Base-by-base conservation (phyloP, 1,140 invertebrate species). In the Chironomus tepperi region DNA sequence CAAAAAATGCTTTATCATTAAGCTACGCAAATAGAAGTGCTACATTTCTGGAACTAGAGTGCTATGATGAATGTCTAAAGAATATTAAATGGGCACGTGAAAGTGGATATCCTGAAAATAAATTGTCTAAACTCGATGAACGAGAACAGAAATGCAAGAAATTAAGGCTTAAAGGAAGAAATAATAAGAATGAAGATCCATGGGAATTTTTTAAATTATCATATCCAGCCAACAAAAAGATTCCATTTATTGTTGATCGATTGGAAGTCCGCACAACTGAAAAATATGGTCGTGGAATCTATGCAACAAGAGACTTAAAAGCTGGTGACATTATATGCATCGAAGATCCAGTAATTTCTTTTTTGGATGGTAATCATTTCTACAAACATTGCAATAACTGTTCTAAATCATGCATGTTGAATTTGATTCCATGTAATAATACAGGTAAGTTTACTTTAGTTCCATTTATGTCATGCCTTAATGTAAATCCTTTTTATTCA, bases 331-430 rank as follows among this genome's bases (percentile, higher is more conserved):
- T 94, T 42, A 77, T 97, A 15, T 88, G 89, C 43, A 83, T 90
- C 47, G 95, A 97, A 83, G 85, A 89, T 82, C 86, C 83, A 76
- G 8, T 2, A 15, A 2, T 47, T 1, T 15, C 8, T 10, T 9
- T 15, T 10, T 9, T 47, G 1, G 7, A 7, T 47, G 8, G 8
- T 2, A 15, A 47, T 47, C 9, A 15, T 15, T 47, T 47, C 8
- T 84, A 86, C 47, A 88, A 86, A 43, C 88, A 91, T 78, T 98
- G 95, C 81, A 88, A 89, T 79, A 86, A 92, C 76, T 98, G 96
- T 80, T 86, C 93, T 76, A 84, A 85, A 34, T 84, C 87, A 78
- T 86, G 85, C 79, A 85, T 86, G 76, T 74, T 83, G 16, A 88
- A 89, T 78, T 82, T 91, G 43, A 83, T 89, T 75, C 90, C 90